A percentile compares a stretch with the other conserved stretches of the same genome.
phyloP scores from a whole-genome alignment of 2,797 vertebrate species.

The Decapterus maruadsi region DNA sequence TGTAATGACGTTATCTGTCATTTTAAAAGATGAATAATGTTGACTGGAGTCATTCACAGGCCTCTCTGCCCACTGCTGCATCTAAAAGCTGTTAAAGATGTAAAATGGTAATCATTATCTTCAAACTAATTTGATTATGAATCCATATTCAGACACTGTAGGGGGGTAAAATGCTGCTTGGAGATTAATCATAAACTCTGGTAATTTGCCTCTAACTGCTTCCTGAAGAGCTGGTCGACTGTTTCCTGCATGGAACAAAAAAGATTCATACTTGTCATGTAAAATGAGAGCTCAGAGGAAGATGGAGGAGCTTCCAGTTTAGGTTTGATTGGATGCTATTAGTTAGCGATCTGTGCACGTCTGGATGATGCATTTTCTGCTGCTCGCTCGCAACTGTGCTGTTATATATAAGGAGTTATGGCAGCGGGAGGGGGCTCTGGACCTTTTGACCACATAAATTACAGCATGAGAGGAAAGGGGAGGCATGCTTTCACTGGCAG shows the following conservation, averaged over 20 bases:
- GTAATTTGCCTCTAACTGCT: slow-evolving; percentile 38
- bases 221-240: slow-evolving; percentile 26
- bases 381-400: slow-evolving; percentile 21
- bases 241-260: slow-evolving; percentile 28
- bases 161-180: not conserved
- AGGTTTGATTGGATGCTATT: slow-evolving; percentile 37
- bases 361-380: slow-evolving; percentile 50
- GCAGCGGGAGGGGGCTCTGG: slow-evolving; percentile 15
- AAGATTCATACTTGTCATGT: slow-evolving; percentile 32
- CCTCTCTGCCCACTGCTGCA: not conserved
- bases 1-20: slow-evolving; percentile 1
- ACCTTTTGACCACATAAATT: slow-evolving; percentile 53
- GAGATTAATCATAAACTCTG: slow-evolving; percentile 38
- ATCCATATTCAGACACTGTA: slow-evolving; percentile 28
- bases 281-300: slow-evolving; percentile 32
- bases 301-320: slow-evolving; percentile 26
- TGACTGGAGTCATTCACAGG: slow-evolving; percentile 12
- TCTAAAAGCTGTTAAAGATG: slow-evolving; percentile 30
- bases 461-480: slow-evolving; percentile 23
- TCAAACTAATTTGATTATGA: slow-evolving; percentile 47
- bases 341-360: slow-evolving; percentile 14
- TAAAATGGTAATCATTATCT: slow-evolving; percentile 33
- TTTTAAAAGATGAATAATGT: slow-evolving; percentile 25
- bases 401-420: slow-evolving; percentile 43
- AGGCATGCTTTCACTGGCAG: slow-evolving; percentile 26